A percentile compares a stretch with the other conserved stretches of the same genome.
These are phyloP conservation scores for Scolopax rusticola DNA, from an alignment of 2,797 vertebrate genomes.

Conservation along the genomic window DNA sequence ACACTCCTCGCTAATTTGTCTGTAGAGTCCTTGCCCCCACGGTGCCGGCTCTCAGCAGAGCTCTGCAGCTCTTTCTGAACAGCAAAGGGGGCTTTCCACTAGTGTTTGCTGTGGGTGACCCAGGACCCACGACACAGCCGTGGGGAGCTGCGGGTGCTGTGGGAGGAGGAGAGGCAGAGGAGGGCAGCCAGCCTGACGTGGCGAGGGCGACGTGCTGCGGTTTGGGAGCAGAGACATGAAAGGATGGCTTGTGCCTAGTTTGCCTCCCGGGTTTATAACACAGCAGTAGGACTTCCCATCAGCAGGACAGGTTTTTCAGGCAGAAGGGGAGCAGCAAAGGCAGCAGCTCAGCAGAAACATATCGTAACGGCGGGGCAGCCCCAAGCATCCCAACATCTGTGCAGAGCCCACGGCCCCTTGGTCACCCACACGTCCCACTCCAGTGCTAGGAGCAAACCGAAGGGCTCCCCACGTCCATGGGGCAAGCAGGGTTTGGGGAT, in stretches of 20 bases:
- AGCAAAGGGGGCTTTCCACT: neutral
- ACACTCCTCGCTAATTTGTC: neutral
- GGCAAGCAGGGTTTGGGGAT: neutral
- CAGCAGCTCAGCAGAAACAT: neutral
- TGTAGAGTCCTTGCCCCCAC: neutral
- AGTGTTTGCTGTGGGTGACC: neutral
- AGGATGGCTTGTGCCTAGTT: neutral
- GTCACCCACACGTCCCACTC: neutral
- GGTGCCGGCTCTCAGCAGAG: neutral
- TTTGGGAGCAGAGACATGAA: neutral
- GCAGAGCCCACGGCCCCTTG: neutral
- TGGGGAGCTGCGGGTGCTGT: neutral
- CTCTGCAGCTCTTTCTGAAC: neutral
- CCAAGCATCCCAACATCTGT: neutral
- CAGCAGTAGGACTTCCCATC: neutral
- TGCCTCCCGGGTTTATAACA: neutral
- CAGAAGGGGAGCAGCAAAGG: neutral
- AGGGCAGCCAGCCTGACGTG: neutral
- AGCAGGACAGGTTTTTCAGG: neutral
- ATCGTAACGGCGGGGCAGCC: too few species aligned
- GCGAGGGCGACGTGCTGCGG: neutral
- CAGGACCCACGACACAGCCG: fast-evolving
- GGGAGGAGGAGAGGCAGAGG: neutral
- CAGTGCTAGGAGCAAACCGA: fast-evolving
- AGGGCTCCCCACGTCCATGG: neutral